phyloP scores from a whole-genome alignment of 2,888 invertebrate species.

The Philonicus albiceps region DNA sequence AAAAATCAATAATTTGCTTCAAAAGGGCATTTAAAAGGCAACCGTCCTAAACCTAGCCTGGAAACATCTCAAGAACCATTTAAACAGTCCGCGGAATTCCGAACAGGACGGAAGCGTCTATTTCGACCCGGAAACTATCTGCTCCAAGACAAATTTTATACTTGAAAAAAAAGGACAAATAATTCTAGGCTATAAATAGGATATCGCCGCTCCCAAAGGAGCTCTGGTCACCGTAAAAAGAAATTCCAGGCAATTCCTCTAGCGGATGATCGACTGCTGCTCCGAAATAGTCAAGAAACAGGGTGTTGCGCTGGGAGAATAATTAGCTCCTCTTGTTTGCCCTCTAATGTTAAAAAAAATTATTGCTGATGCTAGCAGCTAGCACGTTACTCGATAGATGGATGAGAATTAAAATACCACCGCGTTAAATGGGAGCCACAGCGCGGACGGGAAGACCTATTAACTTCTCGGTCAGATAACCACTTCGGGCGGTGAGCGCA shows the following conservation, averaged over 20 bases:
- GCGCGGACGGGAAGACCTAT: not conserved
- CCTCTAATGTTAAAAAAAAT: not conserved
- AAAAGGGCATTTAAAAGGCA: not conserved
- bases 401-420: not conserved
- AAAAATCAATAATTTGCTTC: not conserved
- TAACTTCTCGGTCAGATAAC: not conserved
- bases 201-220: not conserved
- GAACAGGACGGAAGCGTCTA: not conserved
- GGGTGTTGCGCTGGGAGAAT: not conserved
- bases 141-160: not conserved
- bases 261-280: not conserved
- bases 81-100: not conserved
- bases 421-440: not conserved
- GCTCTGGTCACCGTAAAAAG: not conserved
- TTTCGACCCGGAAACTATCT: not conserved
- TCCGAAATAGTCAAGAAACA: conserved; percentile 10
- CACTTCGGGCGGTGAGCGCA: not conserved
- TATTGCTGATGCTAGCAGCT: not conserved
- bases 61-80: not conserved
- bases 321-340: conserved; percentile 11
- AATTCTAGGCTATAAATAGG: not conserved
- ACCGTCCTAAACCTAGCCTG: not conserved
- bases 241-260: not conserved
- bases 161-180: not conserved
- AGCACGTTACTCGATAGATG: not conserved